These are phyloP conservation scores for Julus scanicus DNA, from an alignment of 2,888 invertebrate genomes.

Conservation along the genomic window DNA sequence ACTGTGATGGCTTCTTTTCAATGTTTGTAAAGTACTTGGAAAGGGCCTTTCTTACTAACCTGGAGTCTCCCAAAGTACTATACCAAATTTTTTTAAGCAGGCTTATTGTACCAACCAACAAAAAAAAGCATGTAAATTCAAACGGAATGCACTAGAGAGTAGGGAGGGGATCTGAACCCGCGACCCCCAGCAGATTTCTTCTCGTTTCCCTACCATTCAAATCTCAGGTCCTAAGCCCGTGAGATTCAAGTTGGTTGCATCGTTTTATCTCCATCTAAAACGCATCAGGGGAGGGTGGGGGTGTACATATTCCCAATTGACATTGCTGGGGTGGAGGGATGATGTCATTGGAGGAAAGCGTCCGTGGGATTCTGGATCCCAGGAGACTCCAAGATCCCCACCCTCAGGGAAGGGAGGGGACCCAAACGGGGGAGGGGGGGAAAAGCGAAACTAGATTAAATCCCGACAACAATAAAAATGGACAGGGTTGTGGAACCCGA, in stretches of 20 bases:
- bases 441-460: neutral
- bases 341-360: neutral
- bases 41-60: too few relatives aligned
- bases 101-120: neutral
- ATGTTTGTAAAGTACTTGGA: too few relatives aligned
- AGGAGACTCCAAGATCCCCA: neutral
- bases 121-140: neutral
- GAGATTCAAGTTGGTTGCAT: slow-evolving; percentile 2
- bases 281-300: slow-evolving; percentile 6
- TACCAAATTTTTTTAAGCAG: too few relatives aligned
- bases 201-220: neutral
- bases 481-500: slow-evolving; percentile 6
- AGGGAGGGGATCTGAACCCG: neutral
- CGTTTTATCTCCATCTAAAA: slow-evolving; percentile 39
- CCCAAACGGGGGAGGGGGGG: neutral
- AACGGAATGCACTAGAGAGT: neutral
- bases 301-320: neutral
- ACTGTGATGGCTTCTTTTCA: too few relatives aligned
- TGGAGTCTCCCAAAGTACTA: too few relatives aligned
- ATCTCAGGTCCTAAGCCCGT: slow-evolving; percentile 2
- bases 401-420: neutral
- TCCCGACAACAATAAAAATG: neutral
- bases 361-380: neutral
- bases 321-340: neutral
- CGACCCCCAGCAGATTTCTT: neutral